phyloP scores from a whole-genome alignment of 37 sponge, comb jelly and placozoan genomes.

The Haliclona indistincta region DNA sequence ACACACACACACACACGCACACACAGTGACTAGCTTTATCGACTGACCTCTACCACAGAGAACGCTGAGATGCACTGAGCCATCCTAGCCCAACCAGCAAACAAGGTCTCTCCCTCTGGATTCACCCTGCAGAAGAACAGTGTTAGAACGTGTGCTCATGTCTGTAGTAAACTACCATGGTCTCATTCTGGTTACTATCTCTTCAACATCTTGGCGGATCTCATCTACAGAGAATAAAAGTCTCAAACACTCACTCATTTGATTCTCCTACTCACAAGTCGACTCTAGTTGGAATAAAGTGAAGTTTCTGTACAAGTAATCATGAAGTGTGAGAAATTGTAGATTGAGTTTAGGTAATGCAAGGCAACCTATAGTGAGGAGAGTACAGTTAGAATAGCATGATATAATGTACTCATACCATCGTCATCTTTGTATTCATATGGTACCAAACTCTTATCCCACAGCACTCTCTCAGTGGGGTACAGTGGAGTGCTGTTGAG shows the following conservation, averaged over 20 bases:
- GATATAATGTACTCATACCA: slow-evolving; percentile 15
- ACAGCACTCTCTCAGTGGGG: slow-evolving; percentile 91
- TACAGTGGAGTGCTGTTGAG: slow-evolving; percentile 93
- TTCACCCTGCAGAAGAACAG: slow-evolving; percentile 51
- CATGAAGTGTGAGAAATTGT: slow-evolving; percentile 99
- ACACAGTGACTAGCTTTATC: neutral
- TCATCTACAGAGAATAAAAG: slow-evolving; percentile 67
- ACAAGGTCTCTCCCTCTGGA: slow-evolving; percentile 81
- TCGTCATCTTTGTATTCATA: slow-evolving; percentile 89
- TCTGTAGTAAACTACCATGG: slow-evolving; percentile 67
- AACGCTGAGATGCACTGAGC: slow-evolving; percentile 79
- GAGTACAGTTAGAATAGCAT: neutral
- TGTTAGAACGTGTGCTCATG: neutral
- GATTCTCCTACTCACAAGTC: slow-evolving; percentile 67
- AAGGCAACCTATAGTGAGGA: slow-evolving; percentile 65
- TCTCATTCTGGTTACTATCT: slow-evolving; percentile 82
- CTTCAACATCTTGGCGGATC: slow-evolving; percentile 92
- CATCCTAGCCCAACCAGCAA: slow-evolving; percentile 98
- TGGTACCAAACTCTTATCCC: slow-evolving; percentile 96
- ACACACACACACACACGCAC: neutral
- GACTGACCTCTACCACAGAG: slow-evolving; percentile 77
- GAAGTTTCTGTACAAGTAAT: slow-evolving; percentile 94
- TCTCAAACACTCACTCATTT: neutral
- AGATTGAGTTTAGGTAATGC: slow-evolving; percentile 99
- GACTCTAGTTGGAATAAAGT: slow-evolving; percentile 94